phyloP scores from a whole-genome alignment of 2,888 invertebrate genomes.

The Eueremaeus valkanovi region DNA sequence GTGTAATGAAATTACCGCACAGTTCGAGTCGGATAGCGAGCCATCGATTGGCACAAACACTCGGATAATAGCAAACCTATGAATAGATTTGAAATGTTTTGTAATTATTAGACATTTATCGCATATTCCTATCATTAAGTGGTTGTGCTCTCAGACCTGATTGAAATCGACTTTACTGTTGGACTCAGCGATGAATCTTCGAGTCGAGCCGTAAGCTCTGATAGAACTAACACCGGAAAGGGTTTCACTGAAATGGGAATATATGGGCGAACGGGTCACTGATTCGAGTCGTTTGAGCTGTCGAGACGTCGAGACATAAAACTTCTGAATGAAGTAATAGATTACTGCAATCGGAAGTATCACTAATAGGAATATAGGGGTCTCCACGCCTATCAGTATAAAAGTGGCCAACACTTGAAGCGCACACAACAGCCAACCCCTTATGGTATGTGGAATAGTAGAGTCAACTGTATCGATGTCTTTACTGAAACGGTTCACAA shows the following conservation, averaged over 20 bases:
- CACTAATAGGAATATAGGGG: constrained; percentile 52
- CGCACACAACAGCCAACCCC: constrained; percentile 44
- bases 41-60: constrained; percentile 51
- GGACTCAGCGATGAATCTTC: constrained; percentile 79
- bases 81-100: too few relatives aligned
- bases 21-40: constrained; percentile 56
- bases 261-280: constrained; percentile 88
- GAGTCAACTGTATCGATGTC: constrained; percentile 65
- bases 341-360: constrained; percentile 51
- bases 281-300: constrained; percentile 91
- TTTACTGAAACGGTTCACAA: constrained; percentile 65
- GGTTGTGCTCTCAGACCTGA: too few relatives aligned
- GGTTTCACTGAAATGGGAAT: constrained; percentile 93
- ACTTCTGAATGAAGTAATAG: constrained; percentile 62
- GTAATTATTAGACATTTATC: too few relatives aligned
- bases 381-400: constrained; percentile 49
- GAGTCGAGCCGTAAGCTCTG: constrained; percentile 74
- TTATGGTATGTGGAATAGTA: constrained; percentile 60
- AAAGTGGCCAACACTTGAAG: constrained; percentile 43
- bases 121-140: too few relatives aligned
- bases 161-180: constrained; percentile 71
- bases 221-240: constrained; percentile 77
- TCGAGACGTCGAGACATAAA: constrained; percentile 88
- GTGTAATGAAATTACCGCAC: constrained; percentile 59
- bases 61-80: constrained; percentile 52